Conservation (phyloP, 2,888 invertebrate genomes). For the Gerris lacustris region DNA sequence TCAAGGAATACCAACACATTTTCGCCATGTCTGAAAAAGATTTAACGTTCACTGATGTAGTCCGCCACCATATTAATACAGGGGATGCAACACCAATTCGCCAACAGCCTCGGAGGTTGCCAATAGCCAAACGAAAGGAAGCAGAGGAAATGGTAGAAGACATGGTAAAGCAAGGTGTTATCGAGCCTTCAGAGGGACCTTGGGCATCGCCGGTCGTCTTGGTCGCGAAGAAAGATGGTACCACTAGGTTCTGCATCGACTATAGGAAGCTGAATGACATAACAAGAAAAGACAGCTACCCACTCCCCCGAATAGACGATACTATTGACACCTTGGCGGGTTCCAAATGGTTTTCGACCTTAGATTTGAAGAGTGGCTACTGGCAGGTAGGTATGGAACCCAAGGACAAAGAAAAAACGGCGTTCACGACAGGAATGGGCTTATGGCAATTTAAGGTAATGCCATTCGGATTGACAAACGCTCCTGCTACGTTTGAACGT, state of each 20-base stretch:
- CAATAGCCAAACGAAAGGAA: background rate
- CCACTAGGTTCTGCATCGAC: slow-evolving; percentile 12
- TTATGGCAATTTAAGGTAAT: no score
- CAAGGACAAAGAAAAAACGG: no score
- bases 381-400: no score
- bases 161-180: background rate
- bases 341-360: no score
- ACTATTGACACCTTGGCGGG: no score
- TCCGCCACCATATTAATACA: background rate
- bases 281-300: slow-evolving; percentile 12
- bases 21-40: background rate
- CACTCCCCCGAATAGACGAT: no score
- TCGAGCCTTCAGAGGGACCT: slow-evolving; percentile 7
- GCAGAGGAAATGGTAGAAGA: background rate
- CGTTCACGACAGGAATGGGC: no score
- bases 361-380: no score
- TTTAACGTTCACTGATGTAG: background rate
- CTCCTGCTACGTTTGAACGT: background rate
- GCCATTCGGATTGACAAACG: background rate
- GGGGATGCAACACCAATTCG: background rate
- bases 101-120: background rate
- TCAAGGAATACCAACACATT: background rate
- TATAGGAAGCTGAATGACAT: slow-evolving; percentile 13
- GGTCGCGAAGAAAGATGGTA: slow-evolving; percentile 11
- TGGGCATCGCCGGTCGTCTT: slow-evolving; percentile 13